These are phyloP conservation scores for Leptobrachium leishanense DNA, from an alignment of 2,113 vertebrate species.

Conservation along the genomic window DNA sequence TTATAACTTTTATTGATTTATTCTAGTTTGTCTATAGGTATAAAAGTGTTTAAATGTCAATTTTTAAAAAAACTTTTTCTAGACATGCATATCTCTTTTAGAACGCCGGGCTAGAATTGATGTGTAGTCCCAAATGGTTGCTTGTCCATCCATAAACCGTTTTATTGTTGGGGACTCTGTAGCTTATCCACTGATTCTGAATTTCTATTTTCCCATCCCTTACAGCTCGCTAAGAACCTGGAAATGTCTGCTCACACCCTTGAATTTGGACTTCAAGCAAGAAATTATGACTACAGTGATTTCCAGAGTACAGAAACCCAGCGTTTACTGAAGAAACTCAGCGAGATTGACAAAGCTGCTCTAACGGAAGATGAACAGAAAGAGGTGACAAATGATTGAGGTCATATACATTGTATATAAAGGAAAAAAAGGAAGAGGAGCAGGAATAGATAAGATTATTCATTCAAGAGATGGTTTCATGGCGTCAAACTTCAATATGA, in stretches of 20 bases:
- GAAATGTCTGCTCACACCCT: constrained; percentile 84
- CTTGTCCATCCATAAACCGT: no score
- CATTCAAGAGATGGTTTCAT: not conserved
- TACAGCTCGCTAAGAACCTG: constrained; percentile 81
- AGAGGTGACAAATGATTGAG: constrained; percentile 73
- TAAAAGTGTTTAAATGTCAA: no score
- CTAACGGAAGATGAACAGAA: constrained; percentile 71
- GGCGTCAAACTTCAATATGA: not conserved
- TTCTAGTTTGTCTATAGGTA: no score
- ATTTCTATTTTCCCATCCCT: not conserved
- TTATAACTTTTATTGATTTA: no score
- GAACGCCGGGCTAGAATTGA: no score
- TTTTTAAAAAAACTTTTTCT: no score
- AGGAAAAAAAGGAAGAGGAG: not conserved
- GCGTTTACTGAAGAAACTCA: constrained; percentile 85
- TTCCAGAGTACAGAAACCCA: constrained; percentile 78
- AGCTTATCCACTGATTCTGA: not conserved
- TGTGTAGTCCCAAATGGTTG: no score
- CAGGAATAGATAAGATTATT: not conserved
- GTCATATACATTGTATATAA: not conserved
- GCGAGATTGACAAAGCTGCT: constrained; percentile 83
- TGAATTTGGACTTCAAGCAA: constrained; percentile 74
- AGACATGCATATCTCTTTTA: no score
- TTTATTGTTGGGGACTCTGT: no score
- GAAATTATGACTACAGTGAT: constrained; percentile 77